Percentiles rank a stretch among this genome's conserved stretches.
These are phyloP conservation scores for Sicus ferrugineus DNA, from an alignment of 2,888 invertebrate species.

Conservation along the genomic window DNA sequence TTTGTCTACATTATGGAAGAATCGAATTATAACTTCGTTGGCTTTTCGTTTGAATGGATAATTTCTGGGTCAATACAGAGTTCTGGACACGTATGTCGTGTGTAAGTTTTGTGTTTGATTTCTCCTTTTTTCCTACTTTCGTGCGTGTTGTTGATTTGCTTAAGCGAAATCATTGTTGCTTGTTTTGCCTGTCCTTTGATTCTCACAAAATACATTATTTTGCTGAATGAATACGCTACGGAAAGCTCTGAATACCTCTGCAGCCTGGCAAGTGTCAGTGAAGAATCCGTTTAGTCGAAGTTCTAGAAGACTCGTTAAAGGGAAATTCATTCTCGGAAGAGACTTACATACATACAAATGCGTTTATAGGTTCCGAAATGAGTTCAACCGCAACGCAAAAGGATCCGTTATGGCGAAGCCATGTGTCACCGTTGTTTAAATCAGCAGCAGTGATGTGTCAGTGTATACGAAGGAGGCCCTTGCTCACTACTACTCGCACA, in stretches of 20 bases:
- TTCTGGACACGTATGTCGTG: background rate
- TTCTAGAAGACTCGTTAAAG: too few species aligned
- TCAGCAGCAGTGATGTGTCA: constrained; percentile 2
- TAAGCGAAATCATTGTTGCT: constrained; percentile 10
- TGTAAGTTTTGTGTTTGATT: background rate
- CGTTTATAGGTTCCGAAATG: too few species aligned
- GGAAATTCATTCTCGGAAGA: background rate
- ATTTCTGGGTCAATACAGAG: constrained; percentile 30
- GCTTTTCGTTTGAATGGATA: background rate
- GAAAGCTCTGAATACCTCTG: too few species aligned
- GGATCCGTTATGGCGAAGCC: constrained; percentile 33
- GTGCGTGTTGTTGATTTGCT: constrained; percentile 5
- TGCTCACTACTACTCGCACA: background rate
- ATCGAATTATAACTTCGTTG: background rate
- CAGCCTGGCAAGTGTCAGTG: too few species aligned
- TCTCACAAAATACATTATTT: background rate
- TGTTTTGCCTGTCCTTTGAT: constrained; percentile 7
- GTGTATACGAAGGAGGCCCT: background rate
- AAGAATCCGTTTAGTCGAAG: too few species aligned
- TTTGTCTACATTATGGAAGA: constrained; percentile 1
- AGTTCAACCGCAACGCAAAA: constrained; percentile 13
- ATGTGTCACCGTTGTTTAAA: constrained; percentile 30
- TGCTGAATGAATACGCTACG: constrained; percentile 1
- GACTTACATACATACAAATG: background rate
- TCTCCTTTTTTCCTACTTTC: background rate